Conservation (phyloP, 1,140 invertebrate species). For the Dufourea novaeangliae region DNA sequence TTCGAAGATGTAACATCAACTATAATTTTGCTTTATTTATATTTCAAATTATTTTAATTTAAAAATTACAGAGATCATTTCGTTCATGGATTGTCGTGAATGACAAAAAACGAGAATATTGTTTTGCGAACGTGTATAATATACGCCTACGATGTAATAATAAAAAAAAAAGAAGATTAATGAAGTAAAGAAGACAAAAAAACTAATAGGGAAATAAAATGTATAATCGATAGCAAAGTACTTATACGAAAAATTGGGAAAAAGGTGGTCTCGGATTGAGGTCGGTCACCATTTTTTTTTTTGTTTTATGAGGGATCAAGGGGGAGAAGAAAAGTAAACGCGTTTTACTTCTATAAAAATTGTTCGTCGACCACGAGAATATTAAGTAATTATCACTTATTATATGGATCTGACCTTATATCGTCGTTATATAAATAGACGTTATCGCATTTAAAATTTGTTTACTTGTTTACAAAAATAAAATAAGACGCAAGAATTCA, state of each 20-base stretch:
- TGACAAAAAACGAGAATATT: conserved; percentile 73
- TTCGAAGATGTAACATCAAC: conserved; percentile 75
- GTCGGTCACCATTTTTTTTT: conserved; percentile 21
- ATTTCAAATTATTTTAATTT: conserved; percentile 79
- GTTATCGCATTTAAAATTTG: conserved; percentile 72
- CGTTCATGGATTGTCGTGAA: conserved; percentile 73
- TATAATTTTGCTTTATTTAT: conserved; percentile 78
- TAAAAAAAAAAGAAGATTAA: conserved; percentile 48
- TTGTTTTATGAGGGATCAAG: background rate
- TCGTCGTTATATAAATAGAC: conserved; percentile 75
- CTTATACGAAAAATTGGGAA: background rate
- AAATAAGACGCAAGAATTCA: conserved; percentile 77
- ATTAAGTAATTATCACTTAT: conserved; percentile 73
- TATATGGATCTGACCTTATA: conserved; percentile 53
- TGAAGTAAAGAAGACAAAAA: conserved; percentile 25
- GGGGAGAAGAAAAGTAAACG: conserved; percentile 46
- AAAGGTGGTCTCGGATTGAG: conserved; percentile 7
- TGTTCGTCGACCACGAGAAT: conserved; percentile 48
- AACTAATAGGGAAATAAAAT: conserved; percentile 28
- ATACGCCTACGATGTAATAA: conserved; percentile 51
- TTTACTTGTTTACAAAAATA: conserved; percentile 78
- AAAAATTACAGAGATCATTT: conserved; percentile 82
- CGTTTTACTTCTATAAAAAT: conserved; percentile 57
- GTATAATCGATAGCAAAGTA: conserved; percentile 40
- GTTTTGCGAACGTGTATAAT: conserved; percentile 61